phyloP scores from a whole-genome alignment of 2,888 invertebrate genomes.

The Tiliacea aurago region DNA sequence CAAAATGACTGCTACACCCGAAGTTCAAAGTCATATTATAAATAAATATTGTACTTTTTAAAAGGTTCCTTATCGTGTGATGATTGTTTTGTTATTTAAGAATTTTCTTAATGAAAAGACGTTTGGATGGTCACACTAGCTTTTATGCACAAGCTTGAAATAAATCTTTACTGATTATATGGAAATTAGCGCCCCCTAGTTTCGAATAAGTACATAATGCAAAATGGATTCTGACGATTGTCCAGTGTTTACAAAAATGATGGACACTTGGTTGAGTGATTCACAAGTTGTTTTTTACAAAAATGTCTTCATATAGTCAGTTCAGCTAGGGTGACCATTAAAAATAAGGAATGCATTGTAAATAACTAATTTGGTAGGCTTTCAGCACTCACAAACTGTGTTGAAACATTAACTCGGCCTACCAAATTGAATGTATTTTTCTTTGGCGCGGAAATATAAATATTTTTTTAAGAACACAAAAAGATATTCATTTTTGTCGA shows the following conservation, averaged over 20 bases:
- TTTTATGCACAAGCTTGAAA: constrained; percentile 75
- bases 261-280: constrained; percentile 1
- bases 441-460: constrained; percentile 47
- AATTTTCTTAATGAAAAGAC: constrained; percentile 71
- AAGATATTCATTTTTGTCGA: constrained; percentile 62
- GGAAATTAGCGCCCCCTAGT: constrained; percentile 36
- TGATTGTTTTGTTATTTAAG: constrained; percentile 86
- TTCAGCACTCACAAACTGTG: constrained; percentile 81
- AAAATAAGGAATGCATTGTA: constrained; percentile 86
- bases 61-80: constrained; percentile 87
- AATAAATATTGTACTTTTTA: constrained; percentile 83
- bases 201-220: not conserved
- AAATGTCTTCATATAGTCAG: constrained; percentile 68
- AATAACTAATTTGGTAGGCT: constrained; percentile 87
- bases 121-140: constrained; percentile 78
- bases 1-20: constrained; percentile 16
- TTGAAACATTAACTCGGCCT: constrained; percentile 81
- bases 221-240: constrained; percentile 3
- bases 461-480: constrained; percentile 40
- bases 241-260: constrained; percentile 12
- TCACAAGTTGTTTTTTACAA: not conserved
- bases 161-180: constrained; percentile 68
- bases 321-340: constrained; percentile 79
- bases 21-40: constrained; percentile 75
- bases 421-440: constrained; percentile 80